Percentiles rank a stretch among this genome's conserved stretches.
These are phyloP conservation scores for Gallinago paraguaiae DNA, from an alignment of 2,113 vertebrate genomes.

Conservation along the genomic window DNA sequence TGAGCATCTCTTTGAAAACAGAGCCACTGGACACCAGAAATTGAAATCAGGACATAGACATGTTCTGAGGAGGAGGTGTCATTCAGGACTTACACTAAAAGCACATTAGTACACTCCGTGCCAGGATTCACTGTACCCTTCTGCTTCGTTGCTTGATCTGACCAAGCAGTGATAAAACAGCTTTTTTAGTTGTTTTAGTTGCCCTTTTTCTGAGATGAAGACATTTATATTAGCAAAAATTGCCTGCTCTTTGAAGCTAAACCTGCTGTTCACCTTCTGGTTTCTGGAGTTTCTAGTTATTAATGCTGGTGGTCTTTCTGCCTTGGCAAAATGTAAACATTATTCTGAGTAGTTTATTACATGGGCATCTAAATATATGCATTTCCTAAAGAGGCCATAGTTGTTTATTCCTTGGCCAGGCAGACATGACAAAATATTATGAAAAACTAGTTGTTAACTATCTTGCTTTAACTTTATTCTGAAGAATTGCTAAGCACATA, in stretches of 20 bases:
- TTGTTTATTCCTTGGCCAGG: not conserved
- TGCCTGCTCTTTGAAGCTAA: not conserved
- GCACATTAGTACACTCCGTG: not conserved
- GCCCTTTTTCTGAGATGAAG: not conserved
- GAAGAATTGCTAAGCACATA: not conserved
- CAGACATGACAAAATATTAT: not conserved
- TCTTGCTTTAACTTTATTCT: not conserved
- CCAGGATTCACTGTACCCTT: not conserved
- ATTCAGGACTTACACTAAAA: not conserved
- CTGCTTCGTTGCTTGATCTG: not conserved
- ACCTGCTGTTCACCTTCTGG: not conserved
- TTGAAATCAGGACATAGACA: not conserved
- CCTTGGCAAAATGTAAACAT: not conserved
- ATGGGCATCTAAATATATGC: not conserved
- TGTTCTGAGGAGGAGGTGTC: not conserved
- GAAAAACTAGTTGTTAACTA: not conserved
- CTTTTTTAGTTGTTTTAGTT: not conserved
- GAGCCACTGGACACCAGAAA: not conserved
- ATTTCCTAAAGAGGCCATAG: not conserved
- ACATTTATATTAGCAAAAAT: not conserved
- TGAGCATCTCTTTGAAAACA: not conserved
- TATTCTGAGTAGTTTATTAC: not conserved
- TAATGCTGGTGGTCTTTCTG: not conserved
- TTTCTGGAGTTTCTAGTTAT: not conserved
- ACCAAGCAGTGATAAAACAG: not conserved